phyloP scores from a whole-genome alignment of 92 coral and sea anemone species.

The Epizoanthus rinbou region DNA sequence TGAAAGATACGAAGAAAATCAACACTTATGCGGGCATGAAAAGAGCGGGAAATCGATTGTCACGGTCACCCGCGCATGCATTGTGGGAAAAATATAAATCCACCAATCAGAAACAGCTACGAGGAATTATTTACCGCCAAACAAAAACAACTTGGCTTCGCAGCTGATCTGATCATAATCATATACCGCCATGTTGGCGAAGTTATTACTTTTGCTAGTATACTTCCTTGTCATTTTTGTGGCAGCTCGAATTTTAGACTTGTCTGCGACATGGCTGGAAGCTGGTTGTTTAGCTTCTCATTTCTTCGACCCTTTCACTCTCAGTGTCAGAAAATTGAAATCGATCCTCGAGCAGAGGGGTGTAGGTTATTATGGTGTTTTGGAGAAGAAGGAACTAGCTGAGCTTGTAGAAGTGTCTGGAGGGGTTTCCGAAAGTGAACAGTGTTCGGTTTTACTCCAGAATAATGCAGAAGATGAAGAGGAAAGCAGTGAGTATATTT shows the following conservation, averaged over 20 bases:
- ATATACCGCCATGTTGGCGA: slow-evolving; percentile 84
- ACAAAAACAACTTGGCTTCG: slow-evolving; percentile 47
- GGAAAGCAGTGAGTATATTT: slow-evolving; percentile 64
- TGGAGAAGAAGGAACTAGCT: slow-evolving; percentile 93
- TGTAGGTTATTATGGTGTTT: slow-evolving; percentile 89
- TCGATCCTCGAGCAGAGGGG: slow-evolving; percentile 95
- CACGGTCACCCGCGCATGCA: slow-evolving; percentile 24
- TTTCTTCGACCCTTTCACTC: slow-evolving; percentile 89
- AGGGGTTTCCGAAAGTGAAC: slow-evolving; percentile 80
- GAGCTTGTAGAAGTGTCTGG: slow-evolving; percentile 95
- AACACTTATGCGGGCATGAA: not conserved
- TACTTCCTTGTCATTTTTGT: slow-evolving; percentile 87
- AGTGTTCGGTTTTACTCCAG: slow-evolving; percentile 60
- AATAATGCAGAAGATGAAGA: slow-evolving; percentile 58
- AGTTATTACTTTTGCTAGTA: slow-evolving; percentile 67
- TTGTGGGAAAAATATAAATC: slow-evolving; percentile 64
- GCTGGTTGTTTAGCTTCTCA: slow-evolving; percentile 94
- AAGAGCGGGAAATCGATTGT: not conserved
- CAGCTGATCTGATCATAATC: slow-evolving; percentile 62
- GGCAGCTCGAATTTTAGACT: slow-evolving; percentile 83
- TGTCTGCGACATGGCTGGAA: slow-evolving; percentile 91
- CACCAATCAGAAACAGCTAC: slow-evolving; percentile 70
- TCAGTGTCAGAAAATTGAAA: slow-evolving; percentile 91
- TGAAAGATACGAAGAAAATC: no score
- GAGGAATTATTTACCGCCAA: slow-evolving; percentile 55